phyloP scores from a whole-genome alignment of 2,797 vertebrate genomes.

The Novumbra hubbsi region DNA sequence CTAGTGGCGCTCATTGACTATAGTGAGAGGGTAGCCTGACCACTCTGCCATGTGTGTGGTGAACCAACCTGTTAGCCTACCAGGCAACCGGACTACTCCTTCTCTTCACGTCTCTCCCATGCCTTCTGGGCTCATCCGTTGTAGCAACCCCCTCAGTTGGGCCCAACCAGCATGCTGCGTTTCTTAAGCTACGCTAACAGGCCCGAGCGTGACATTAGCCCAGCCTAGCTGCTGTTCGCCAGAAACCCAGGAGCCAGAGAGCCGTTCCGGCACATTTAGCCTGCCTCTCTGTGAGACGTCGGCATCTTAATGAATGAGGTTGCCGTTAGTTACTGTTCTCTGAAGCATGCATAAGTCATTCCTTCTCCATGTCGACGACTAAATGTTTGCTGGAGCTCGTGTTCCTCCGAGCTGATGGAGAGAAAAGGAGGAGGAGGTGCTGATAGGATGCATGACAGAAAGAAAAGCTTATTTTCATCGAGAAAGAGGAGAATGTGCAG shows the following conservation, averaged over 20 bases:
- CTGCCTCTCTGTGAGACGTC: slow-evolving; percentile 69
- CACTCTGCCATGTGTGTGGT: neutral
- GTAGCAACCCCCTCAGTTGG: neutral
- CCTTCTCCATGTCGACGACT: slow-evolving; percentile 22
- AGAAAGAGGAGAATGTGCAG: too few relatives aligned
- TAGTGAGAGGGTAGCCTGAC: neutral
- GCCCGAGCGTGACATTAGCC: neutral
- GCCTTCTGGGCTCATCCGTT: neutral
- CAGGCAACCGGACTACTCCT: neutral
- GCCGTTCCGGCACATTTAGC: slow-evolving; percentile 77
- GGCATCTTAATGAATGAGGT: slow-evolving; percentile 74
- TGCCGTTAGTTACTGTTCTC: slow-evolving; percentile 78
- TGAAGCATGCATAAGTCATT: slow-evolving; percentile 58
- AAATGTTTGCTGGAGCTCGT: slow-evolving; percentile 47
- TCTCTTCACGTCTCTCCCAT: neutral
- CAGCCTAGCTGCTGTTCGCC: slow-evolving; percentile 53
- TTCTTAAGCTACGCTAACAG: neutral
- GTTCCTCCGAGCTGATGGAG: slow-evolving; percentile 36
- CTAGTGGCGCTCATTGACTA: neutral
- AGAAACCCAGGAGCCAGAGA: slow-evolving; percentile 51
- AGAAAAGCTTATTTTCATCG: too few relatives aligned
- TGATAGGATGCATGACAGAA: neutral
- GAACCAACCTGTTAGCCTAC: neutral
- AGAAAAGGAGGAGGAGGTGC: neutral
- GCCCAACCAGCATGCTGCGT: neutral